A percentile compares a stretch with the other conserved stretches of the same genome.
Evolutionary conservation across 2,797 vertebrate genomes (phyloP).

Genomic region (Scarus forsteni): DNA sequence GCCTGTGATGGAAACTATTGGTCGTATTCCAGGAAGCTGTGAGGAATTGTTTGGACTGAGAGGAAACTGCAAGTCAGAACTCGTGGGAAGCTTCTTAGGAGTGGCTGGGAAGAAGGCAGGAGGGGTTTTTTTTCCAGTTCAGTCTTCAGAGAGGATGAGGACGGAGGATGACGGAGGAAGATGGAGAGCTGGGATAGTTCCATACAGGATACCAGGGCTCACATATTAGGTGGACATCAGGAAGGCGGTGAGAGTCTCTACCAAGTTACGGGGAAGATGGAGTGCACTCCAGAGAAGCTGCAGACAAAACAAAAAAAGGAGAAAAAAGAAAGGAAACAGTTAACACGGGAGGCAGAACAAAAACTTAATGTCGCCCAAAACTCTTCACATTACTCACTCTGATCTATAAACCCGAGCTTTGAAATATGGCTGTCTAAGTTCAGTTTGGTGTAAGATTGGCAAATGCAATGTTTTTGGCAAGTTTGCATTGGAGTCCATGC

Average conservation of each 20-base stretch:
- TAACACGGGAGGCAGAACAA: constrained; percentile 7
- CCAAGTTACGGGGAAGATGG: constrained; percentile 74
- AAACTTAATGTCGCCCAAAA: no score
- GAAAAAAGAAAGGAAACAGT: constrained; percentile 15
- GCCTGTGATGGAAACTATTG: constrained; percentile 56
- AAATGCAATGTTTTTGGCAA: no score
- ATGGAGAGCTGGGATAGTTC: constrained; percentile 33
- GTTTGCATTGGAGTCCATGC: no score
- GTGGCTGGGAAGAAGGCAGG: constrained; percentile 34
- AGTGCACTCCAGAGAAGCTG: constrained; percentile 86
- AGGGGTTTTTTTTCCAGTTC: constrained; percentile 26
- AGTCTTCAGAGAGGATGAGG: constrained; percentile 26
- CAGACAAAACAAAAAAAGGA: constrained; percentile 15
- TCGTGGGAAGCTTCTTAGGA: constrained; percentile 44
- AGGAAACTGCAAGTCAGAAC: constrained; percentile 52
- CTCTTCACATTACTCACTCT: no score
- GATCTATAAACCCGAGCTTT: no score
- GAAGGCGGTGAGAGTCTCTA: constrained; percentile 20
- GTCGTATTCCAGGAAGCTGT: constrained; percentile 53
- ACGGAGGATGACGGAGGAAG: constrained; percentile 23
- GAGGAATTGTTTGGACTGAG: constrained; percentile 43
- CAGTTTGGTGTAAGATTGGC: no score
- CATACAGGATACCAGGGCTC: constrained; percentile 28
- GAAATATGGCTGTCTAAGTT: no score
- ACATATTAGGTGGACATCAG: constrained; percentile 23